Evolutionary conservation across 2,888 invertebrate species (phyloP).

Genomic region (Gnatocerus cornutus): DNA sequence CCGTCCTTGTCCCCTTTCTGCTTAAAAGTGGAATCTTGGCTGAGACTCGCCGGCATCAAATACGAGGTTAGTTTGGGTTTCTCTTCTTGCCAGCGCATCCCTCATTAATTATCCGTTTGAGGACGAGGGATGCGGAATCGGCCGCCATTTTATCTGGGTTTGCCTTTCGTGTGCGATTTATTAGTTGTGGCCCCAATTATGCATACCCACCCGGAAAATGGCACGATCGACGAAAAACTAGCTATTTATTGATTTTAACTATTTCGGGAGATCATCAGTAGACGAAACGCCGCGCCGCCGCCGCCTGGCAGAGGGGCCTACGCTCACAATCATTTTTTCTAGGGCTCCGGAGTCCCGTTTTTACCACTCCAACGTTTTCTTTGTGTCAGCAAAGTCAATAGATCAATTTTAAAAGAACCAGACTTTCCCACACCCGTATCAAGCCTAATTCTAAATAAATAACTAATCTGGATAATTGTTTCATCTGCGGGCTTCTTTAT

Average conservation of each 20-base stretch:
- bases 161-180: slow-evolving; percentile 9
- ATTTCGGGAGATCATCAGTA: too few relatives aligned
- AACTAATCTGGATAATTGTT: slow-evolving; percentile 19
- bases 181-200: not conserved
- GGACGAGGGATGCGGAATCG: slow-evolving; percentile 11
- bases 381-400: not conserved
- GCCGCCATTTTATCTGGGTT: slow-evolving; percentile 16
- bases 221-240: not conserved
- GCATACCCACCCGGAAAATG: slow-evolving; percentile 8
- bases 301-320: too few relatives aligned
- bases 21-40: slow-evolving; percentile 97
- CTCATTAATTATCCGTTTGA: not conserved
- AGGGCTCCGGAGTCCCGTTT: too few relatives aligned
- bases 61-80: slow-evolving; percentile 85
- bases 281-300: too few relatives aligned
- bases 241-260: not conserved
- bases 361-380: too few relatives aligned
- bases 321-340: too few relatives aligned
- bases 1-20: slow-evolving; percentile 95
- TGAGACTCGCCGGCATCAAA: slow-evolving; percentile 91
- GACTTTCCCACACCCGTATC: slow-evolving; percentile 13
- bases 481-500: slow-evolving; percentile 34
- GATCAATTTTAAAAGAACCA: not conserved
- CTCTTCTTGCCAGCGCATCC: not conserved
- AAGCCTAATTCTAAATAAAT: not conserved